Percentiles rank a stretch among this genome's conserved stretches.
Evolutionary conservation across 2,797 vertebrate species (phyloP).

Genomic region (Tiaroga cobitis): DNA sequence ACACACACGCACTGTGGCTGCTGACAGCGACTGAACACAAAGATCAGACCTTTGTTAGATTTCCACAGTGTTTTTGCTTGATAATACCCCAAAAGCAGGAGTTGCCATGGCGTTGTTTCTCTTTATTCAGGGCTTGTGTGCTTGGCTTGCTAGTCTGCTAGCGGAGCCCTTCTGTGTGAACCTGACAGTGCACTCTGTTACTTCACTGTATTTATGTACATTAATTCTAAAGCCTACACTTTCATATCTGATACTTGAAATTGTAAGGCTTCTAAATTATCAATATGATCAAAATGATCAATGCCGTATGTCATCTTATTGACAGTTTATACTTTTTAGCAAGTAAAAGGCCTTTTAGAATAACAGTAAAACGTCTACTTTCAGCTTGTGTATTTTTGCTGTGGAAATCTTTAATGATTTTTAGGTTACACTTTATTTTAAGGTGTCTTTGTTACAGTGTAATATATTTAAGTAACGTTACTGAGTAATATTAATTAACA

Average conservation of each 20-base stretch:
- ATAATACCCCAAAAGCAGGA: background rate
- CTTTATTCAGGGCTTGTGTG: background rate
- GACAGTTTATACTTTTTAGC: background rate
- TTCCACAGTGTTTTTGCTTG: background rate
- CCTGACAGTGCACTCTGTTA: conserved; percentile 61
- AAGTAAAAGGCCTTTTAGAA: background rate
- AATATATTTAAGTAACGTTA: too few species aligned
- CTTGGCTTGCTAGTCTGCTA: conserved; percentile 12
- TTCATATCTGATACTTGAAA: background rate
- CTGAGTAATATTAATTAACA: too few species aligned
- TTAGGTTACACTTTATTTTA: background rate
- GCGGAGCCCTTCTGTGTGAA: conserved; percentile 1
- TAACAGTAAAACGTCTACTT: background rate
- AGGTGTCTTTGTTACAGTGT: background rate
- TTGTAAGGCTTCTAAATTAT: background rate
- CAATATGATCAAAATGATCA: background rate
- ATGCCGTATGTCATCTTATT: background rate
- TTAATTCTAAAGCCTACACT: background rate
- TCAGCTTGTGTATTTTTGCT: background rate
- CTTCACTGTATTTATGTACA: background rate
- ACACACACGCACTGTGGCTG: conserved; percentile 22
- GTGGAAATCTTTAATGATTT: background rate
- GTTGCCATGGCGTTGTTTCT: background rate
- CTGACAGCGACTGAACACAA: background rate
- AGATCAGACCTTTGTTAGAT: background rate